Evolutionary conservation across 2,113 vertebrate species (phyloP).

Genomic region (Coptodon bakossiorum): DNA sequence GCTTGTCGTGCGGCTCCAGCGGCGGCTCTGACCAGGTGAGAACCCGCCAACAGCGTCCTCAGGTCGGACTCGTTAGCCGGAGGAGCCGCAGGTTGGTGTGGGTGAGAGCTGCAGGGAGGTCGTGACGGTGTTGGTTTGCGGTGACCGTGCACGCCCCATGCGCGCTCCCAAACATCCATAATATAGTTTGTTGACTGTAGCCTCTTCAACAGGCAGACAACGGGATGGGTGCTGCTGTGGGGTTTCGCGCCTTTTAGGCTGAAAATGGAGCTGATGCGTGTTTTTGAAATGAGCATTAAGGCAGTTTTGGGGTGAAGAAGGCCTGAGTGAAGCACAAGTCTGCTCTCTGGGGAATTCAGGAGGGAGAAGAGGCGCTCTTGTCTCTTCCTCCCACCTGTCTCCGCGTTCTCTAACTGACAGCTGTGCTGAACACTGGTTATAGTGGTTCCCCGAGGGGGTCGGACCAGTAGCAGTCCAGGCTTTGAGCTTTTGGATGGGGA

Average conservation of each 20-base stretch:
- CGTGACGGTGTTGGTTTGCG: constrained; percentile 56
- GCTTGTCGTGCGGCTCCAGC: background rate
- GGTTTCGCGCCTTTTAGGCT: background rate
- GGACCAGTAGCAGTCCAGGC: background rate
- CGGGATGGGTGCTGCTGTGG: background rate
- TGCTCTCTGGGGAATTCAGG: background rate
- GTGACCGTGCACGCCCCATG: constrained; percentile 35
- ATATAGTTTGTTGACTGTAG: background rate
- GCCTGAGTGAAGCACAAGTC: background rate
- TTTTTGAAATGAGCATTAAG: background rate
- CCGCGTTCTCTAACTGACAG: background rate
- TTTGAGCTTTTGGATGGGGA: background rate
- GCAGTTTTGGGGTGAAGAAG: background rate
- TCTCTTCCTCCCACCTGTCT: background rate
- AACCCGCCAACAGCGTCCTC: background rate
- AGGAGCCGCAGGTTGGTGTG: background rate
- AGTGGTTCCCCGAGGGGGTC: background rate
- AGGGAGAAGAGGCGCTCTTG: background rate
- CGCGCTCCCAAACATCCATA: background rate
- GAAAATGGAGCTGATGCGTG: background rate
- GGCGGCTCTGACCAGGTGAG: constrained; percentile 26
- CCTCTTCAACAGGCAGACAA: background rate
- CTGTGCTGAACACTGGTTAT: background rate
- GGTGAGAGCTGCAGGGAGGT: constrained; percentile 40
- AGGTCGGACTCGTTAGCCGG: fast-evolving